Percentiles rank a stretch among this genome's conserved stretches.
Conservation (phyloP, 2,797 vertebrate species). For the Apogon hyalosoma region DNA sequence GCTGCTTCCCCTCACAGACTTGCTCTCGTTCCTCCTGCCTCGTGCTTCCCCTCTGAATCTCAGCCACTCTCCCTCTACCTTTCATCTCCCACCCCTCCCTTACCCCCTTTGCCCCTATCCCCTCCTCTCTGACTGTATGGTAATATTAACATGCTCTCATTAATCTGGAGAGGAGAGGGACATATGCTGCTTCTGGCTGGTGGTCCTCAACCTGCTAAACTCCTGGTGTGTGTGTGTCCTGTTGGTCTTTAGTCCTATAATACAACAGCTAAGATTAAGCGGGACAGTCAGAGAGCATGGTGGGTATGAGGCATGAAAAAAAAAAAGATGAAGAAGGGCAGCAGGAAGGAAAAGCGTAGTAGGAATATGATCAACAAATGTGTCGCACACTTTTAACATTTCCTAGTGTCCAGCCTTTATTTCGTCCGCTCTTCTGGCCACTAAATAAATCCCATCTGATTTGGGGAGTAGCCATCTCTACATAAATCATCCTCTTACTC, state of each 20-base stretch:
- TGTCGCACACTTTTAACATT: conserved; percentile 60
- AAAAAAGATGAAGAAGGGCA: conserved; percentile 35
- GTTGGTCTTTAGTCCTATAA: conserved; percentile 78
- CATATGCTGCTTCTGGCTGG: conserved; percentile 86
- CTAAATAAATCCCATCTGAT: conserved; percentile 91
- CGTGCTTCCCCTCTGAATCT: conserved; percentile 56
- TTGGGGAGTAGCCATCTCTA: conserved; percentile 91
- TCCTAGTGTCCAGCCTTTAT: conserved; percentile 70
- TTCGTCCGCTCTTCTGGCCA: conserved; percentile 80
- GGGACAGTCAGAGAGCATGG: conserved; percentile 70
- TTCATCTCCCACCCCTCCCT: conserved; percentile 50
- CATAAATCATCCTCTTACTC: conserved; percentile 99
- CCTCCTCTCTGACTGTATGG: conserved; percentile 78
- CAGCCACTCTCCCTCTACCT: conserved; percentile 63
- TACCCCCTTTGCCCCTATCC: conserved; percentile 46
- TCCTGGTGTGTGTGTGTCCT: conserved; percentile 69
- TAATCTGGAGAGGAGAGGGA: conserved; percentile 85
- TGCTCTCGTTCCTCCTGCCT: conserved; percentile 60
- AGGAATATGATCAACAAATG: conserved; percentile 55
- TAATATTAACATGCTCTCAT: conserved; percentile 84
- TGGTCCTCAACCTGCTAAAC: conserved; percentile 85
- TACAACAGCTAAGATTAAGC: conserved; percentile 84
- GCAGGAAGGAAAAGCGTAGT: conserved; percentile 46
- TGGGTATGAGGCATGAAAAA: conserved; percentile 52
- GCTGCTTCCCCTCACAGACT: conserved; percentile 42